Conservation (phyloP, 2,888 invertebrate genomes). For the Cheilosia pagana region DNA sequence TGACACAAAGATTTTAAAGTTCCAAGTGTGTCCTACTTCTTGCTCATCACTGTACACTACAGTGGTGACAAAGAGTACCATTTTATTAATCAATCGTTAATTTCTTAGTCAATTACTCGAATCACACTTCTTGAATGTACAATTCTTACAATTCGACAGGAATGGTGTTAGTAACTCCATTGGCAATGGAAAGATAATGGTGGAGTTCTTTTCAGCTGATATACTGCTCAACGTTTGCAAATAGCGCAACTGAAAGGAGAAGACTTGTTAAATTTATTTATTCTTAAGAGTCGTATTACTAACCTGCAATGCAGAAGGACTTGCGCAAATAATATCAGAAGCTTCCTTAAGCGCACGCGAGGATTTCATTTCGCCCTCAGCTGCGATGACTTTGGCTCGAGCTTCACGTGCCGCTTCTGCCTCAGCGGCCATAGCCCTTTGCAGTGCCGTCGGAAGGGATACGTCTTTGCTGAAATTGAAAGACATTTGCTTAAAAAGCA, state of each 20-base stretch:
- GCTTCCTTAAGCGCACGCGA: slow-evolving; percentile 92
- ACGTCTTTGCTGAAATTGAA: slow-evolving; percentile 88
- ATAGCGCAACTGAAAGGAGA: slow-evolving; percentile 89
- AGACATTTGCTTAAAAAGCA: no score
- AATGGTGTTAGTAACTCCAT: slow-evolving; percentile 88
- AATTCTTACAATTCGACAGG: slow-evolving; percentile 74
- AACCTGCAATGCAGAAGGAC: slow-evolving; percentile 88
- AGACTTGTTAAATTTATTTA: neutral
- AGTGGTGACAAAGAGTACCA: neutral
- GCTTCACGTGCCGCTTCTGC: slow-evolving; percentile 92
- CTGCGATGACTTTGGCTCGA: slow-evolving; percentile 91
- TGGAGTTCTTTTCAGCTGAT: slow-evolving; percentile 97
- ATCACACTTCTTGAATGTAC: slow-evolving; percentile 61
- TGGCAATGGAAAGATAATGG: slow-evolving; percentile 96
- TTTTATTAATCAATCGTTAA: neutral
- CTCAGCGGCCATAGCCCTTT: slow-evolving; percentile 93
- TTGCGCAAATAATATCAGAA: slow-evolving; percentile 90
- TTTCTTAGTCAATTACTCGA: slow-evolving; percentile 8
- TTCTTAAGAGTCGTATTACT: neutral
- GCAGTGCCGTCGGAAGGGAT: slow-evolving; percentile 89
- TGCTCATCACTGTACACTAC: neutral
- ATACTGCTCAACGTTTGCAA: slow-evolving; percentile 95
- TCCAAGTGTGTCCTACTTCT: neutral
- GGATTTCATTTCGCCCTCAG: slow-evolving; percentile 93
- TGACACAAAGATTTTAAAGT: no score